Conservation (phyloP, 2,888 invertebrate genomes). For the Rhaphigaster nebulosa region DNA sequence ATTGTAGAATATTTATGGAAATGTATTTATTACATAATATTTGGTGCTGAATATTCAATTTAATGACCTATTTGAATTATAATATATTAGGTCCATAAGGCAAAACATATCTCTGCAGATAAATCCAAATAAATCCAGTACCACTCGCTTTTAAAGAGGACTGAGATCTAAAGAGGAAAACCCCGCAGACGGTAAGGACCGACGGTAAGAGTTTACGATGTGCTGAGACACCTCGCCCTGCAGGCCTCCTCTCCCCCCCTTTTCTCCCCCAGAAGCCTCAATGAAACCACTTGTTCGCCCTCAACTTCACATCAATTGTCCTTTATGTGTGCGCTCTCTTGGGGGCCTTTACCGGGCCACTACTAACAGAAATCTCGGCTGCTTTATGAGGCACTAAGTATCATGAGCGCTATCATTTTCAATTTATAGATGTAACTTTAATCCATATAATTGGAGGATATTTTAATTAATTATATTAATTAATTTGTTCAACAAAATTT, state of each 20-base stretch:
- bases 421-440: neutral
- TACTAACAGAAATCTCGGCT: slow-evolving; percentile 11
- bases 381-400: neutral
- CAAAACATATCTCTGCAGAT: neutral
- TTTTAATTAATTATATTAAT: too few relatives aligned
- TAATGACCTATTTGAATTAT: neutral
- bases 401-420: neutral
- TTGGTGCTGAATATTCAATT: neutral
- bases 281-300: slow-evolving; percentile 49
- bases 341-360: slow-evolving; percentile 14
- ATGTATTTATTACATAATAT: neutral
- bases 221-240: slow-evolving; percentile 13
- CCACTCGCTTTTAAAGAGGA: neutral
- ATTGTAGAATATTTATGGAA: too few relatives aligned
- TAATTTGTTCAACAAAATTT: too few relatives aligned
- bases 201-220: slow-evolving; percentile 12
- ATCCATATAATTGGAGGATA: neutral
- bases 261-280: neutral
- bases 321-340: slow-evolving; percentile 36
- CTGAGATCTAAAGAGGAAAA: neutral
- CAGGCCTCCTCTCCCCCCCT: neutral
- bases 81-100: neutral
- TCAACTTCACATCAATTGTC: slow-evolving; percentile 42
- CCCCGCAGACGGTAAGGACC: neutral
- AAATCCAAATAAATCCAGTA: neutral